phyloP scores from a whole-genome alignment of 1,140 invertebrate genomes.

The Druon quercuslanigerum region DNA sequence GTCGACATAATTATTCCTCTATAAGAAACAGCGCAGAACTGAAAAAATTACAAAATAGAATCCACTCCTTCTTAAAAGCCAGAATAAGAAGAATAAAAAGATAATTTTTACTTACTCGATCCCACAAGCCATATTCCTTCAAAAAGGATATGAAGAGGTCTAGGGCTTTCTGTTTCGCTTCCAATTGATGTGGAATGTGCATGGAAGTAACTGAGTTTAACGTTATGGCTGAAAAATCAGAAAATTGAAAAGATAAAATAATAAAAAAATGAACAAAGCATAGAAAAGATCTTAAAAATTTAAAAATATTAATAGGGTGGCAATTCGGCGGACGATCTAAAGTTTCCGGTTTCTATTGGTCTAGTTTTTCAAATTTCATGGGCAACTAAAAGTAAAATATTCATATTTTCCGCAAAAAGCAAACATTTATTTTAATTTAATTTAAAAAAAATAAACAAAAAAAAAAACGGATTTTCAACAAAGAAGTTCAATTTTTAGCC shows the following conservation, averaged over 20 bases:
- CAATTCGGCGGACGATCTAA: no score
- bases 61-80: neutral
- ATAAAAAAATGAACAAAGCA: neutral
- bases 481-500: no score
- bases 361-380: no score
- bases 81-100: neutral
- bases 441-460: no score
- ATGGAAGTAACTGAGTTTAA: slow-evolving; percentile 79
- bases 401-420: no score
- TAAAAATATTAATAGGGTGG: neutral
- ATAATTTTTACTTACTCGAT: slow-evolving; percentile 74
- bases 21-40: slow-evolving; percentile 78
- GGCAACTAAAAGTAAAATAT: no score
- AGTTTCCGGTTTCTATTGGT: no score
- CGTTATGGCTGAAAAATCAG: slow-evolving; percentile 63
- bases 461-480: no score
- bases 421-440: no score
- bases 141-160: slow-evolving; percentile 86
- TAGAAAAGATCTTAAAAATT: neutral
- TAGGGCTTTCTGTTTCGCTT: slow-evolving; percentile 89
- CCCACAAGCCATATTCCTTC: slow-evolving; percentile 85
- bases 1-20: slow-evolving; percentile 80
- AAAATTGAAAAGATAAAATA: slow-evolving; percentile 1
- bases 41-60: slow-evolving; percentile 48
- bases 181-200: slow-evolving; percentile 88